These are phyloP conservation scores for Ochropacha duplaris DNA, from an alignment of 2,888 invertebrate species.

Conservation along the genomic window DNA sequence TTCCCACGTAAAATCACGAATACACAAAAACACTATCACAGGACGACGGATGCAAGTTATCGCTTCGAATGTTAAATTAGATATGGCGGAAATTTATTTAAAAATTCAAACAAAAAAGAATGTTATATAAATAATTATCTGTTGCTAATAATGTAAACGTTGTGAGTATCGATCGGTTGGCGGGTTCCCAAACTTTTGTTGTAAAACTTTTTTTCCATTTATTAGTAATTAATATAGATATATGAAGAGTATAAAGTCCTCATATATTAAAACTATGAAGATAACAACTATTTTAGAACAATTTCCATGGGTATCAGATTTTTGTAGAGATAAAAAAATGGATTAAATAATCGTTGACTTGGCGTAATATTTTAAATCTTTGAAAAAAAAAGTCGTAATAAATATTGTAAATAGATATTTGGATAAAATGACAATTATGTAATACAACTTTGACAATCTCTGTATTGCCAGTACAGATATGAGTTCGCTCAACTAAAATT, in stretches of 20 bases:
- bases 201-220: background rate
- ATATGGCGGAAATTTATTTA: conserved; percentile 41
- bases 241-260: no score
- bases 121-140: conserved; percentile 45
- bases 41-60: conserved; percentile 46
- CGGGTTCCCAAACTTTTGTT: conserved; percentile 8
- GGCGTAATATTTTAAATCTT: no score
- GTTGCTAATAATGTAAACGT: conserved; percentile 35
- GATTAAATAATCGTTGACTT: no score
- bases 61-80: conserved; percentile 38
- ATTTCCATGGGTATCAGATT: no score
- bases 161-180: conserved; percentile 33
- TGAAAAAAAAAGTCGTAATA: no score
- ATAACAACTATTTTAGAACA: no score
- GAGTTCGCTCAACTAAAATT: conserved; percentile 49
- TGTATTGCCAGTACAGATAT: conserved; percentile 34
- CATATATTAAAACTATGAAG: no score
- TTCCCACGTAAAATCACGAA: conserved; percentile 18
- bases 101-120: conserved; percentile 26
- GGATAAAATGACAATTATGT: background rate
- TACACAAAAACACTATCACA: conserved; percentile 35
- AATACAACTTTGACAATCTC: conserved; percentile 13
- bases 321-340: no score
- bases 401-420: no score
- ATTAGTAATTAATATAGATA: no score